Evolutionary conservation across 92 coral and sea anemone species (phyloP), one percentile per base, ranked within the genome.

Genomic region (Epizoanthus illoricatus): DNA sequence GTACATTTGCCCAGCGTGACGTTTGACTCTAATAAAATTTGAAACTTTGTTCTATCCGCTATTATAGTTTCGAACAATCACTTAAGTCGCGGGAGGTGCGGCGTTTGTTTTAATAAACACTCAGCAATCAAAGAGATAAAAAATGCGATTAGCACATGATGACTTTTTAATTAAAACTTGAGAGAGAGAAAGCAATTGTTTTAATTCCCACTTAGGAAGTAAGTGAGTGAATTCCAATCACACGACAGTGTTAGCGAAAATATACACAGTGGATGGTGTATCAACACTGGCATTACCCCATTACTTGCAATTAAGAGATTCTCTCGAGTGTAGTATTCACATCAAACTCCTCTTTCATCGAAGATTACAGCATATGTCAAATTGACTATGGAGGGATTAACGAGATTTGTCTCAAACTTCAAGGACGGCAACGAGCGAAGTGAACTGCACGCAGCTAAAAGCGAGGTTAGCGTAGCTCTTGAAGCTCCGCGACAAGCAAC

Each of bases 341-440:
- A 9, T 52, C 15, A 52, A 52, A 20, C 58, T 21, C 47, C 20
- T 43, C 47, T 20, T 62, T 78, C 55, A 63, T 78, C 9, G 43
- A 62, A 11, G 56, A 52, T 52, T 52, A 52, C 28, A 20, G 21
- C 15, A 58, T 15, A 52, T 78, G 69, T 33, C 71, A 78, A 17
- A 78, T 57, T 45, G 6, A 63, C 16, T 36, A 95, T 95, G 98
- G 98, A 95, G 72, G 94, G 97, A 13, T 81, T 95, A 33, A 87
- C 97, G 8, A 97, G 93, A 76, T 95, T 95, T 66, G 98, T 95
- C 8, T 90, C 98, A 59, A 90, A 90, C 28, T 95, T 95, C 74
- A 94, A 90, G 80, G 84, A 78, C 10, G 85, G 72, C 59, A 81
- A 86, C 78, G 65, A 83, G 61, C 70, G 71, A 59, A 28, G 24